Base-by-base conservation (phyloP, 1,140 invertebrate genomes). In the Drosophila bipectinata region DNA sequence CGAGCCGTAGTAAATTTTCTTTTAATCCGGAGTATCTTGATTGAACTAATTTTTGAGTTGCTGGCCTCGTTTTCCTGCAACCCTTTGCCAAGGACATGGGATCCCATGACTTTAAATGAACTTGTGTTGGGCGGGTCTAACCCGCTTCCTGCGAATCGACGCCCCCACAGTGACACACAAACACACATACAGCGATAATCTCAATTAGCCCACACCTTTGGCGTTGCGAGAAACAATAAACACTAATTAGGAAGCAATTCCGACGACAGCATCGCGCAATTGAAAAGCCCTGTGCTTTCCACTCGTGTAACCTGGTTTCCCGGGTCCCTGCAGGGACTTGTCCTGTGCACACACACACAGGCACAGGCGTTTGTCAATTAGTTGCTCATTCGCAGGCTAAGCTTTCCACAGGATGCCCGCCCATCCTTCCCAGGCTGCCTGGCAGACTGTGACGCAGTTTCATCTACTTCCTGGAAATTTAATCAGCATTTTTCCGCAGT, bases 161-260 rank as follows among this genome's bases (percentile, higher is more conserved):
- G 28, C 74, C 52, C 15, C 12, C 45, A 32, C 39, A 39, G 24
- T 24, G 18, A 44, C 68, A 59, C 30, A 72, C 56, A 26, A 34
- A 57, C 54, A 45, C 18, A 32, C 15, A 60, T 45, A 10, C 68
- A 51, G 48, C 21, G 53, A 41, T 45, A 28, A 63, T 72, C 56
- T 63, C 59, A 66, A 66, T 78, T 56, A 59, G 61, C 76, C 76
- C 60, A 61, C 68, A 72, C 56, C 71, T 68, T 74, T 57, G 18
- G 45, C 51, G 39, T 56, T 44, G 53, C 7, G 44, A 49, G 63
- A 78, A 69, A 82, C 79, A 82, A 82, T 82, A 82, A 82, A 82
- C 59, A 68, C 79, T 82, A 83, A 82, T 82, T 82, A 82, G 37
- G 53, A 75, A 56, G 68, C 60, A 80, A 76, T 83, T 83, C 69